Evolutionary conservation across 2,113 vertebrate species (phyloP).

Genomic region (Suncus etruscus): DNA sequence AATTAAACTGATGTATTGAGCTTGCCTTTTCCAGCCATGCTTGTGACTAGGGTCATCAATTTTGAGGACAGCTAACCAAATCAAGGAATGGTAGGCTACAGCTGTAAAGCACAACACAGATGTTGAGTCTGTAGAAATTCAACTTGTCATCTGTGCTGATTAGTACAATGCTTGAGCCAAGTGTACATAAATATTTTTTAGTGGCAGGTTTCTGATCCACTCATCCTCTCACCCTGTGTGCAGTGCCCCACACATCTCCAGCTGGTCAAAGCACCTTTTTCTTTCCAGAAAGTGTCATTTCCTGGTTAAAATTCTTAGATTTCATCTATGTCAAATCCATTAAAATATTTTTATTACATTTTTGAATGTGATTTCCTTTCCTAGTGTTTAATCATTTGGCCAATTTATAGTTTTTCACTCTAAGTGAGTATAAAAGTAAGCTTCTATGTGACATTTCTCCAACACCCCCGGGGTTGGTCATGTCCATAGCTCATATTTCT

Average conservation of each 20-base stretch:
- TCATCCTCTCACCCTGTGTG: background rate
- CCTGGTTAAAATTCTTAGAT: background rate
- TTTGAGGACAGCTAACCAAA: constrained; percentile 50
- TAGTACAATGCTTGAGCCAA: background rate
- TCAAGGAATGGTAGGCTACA: background rate
- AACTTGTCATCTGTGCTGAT: background rate
- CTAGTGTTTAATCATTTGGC: background rate
- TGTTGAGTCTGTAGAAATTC: background rate
- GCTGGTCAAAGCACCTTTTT: background rate
- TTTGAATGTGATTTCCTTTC: background rate
- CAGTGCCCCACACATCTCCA: background rate
- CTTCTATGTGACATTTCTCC: background rate
- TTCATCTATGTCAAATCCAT: background rate
- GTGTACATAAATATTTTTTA: background rate
- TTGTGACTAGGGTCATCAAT: constrained; percentile 25
- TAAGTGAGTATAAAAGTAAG: too few species aligned
- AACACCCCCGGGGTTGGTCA: background rate
- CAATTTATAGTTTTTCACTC: background rate
- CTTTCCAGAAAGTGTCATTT: background rate
- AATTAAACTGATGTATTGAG: constrained; percentile 49
- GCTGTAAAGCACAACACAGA: background rate
- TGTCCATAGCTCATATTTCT: background rate
- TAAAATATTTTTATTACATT: background rate
- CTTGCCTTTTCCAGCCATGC: background rate
- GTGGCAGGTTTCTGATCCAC: background rate